Conservation (phyloP, 35 echinoderm and acorn worm species). For the Apostichopus californicus region DNA sequence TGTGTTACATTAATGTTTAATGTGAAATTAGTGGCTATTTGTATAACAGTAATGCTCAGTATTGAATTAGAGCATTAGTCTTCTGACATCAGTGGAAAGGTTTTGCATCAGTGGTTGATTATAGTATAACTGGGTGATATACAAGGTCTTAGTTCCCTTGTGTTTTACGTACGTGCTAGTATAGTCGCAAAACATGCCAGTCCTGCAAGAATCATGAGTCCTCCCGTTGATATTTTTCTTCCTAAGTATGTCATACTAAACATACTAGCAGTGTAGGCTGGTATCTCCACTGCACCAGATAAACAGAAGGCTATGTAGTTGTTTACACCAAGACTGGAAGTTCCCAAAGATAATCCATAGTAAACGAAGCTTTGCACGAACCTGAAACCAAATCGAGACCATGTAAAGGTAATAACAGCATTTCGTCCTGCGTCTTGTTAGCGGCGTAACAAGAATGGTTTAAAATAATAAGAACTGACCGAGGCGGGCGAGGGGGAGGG, state of each 20-base stretch:
- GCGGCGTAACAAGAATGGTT: too few relatives aligned
- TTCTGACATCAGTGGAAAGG: too few relatives aligned
- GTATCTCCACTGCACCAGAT: conserved; percentile 55
- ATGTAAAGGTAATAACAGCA: background rate
- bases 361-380: conserved; percentile 44
- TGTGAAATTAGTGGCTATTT: too few relatives aligned
- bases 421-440: too few relatives aligned
- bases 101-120: too few relatives aligned
- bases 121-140: too few relatives aligned
- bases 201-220: conserved; percentile 21
- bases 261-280: conserved; percentile 45
- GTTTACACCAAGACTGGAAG: conserved; percentile 46
- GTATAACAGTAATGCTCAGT: too few relatives aligned
- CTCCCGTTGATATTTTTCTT: background rate
- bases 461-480: too few relatives aligned
- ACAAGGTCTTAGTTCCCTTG: too few relatives aligned
- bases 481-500: too few relatives aligned
- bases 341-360: conserved; percentile 48
- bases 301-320: conserved; percentile 24
- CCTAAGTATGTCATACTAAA: conserved; percentile 38
- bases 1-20: too few relatives aligned
- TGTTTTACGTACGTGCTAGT: conserved; percentile 20
- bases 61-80: too few relatives aligned
- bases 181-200: conserved; percentile 33
- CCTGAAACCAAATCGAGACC: background rate